These are phyloP conservation scores for Rhinoptilus africanus DNA, from an alignment of 2,113 vertebrate genomes.

Conservation along the genomic window DNA sequence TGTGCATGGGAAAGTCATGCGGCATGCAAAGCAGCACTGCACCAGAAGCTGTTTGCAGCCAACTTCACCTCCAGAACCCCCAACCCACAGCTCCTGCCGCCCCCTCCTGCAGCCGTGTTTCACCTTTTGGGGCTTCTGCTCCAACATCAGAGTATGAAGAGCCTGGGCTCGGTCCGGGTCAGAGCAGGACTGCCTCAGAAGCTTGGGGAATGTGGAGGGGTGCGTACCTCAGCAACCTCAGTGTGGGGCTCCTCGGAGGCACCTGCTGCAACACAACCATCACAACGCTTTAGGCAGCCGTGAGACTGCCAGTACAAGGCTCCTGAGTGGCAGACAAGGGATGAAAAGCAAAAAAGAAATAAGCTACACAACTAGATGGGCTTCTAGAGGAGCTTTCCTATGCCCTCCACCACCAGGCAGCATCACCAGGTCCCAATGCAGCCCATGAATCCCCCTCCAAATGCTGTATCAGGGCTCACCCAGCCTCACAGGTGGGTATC, in stretches of 20 bases:
- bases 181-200: not conserved
- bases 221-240: not conserved
- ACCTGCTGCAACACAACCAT: not conserved
- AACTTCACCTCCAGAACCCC: not conserved
- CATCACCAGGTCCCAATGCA: not conserved
- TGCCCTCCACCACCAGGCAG: not conserved
- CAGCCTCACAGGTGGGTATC: not conserved
- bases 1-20: accelerated
- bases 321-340: not conserved
- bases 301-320: not conserved
- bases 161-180: accelerated
- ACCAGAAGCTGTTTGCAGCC: not conserved
- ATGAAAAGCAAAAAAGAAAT: not conserved
- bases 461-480: not conserved
- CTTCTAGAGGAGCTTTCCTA: not conserved
- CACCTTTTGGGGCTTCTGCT: not conserved
- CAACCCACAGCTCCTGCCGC: not conserved
- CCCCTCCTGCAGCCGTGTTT: not conserved
- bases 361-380: not conserved
- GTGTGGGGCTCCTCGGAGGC: not conserved
- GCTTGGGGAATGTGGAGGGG: accelerated
- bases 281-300: not conserved
- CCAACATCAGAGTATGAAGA: not conserved
- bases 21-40: not conserved
- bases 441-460: not conserved